A percentile compares a stretch with the other conserved stretches of the same genome.
Conservation (phyloP, 2,888 invertebrate species). For the Octonoba sinensis region DNA sequence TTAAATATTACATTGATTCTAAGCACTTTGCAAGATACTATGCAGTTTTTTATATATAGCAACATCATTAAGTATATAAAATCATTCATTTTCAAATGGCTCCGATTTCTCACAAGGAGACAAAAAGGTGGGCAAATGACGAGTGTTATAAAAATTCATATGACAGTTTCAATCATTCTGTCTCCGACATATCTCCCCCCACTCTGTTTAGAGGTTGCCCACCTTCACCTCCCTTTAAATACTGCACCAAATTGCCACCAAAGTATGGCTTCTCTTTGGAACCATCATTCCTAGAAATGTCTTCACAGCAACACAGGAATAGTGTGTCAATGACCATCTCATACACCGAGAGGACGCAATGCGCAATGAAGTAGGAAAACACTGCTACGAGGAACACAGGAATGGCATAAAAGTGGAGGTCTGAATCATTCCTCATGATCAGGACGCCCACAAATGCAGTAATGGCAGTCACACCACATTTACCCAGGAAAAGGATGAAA, state of each 20-base stretch:
- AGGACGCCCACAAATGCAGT: conserved; percentile 77
- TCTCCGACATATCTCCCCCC: conserved; percentile 36
- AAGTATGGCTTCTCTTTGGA: conserved; percentile 74
- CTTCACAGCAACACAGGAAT: conserved; percentile 72
- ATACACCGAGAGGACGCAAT: conserved; percentile 81
- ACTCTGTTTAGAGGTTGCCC: conserved; percentile 46
- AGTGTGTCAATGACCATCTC: conserved; percentile 79
- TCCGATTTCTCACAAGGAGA: too few relatives aligned
- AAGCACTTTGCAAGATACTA: too few relatives aligned
- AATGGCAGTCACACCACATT: conserved; percentile 77
- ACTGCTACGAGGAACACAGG: conserved; percentile 77
- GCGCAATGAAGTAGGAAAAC: conserved; percentile 80
- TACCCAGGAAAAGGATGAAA: conserved; percentile 79
- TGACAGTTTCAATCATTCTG: conserved; percentile 20
- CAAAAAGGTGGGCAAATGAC: background rate
- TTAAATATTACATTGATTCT: too few relatives aligned
- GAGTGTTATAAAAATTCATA: background rate
- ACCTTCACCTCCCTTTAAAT: conserved; percentile 32
- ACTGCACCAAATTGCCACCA: conserved; percentile 68
- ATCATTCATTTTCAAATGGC: too few relatives aligned
- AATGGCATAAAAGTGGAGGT: conserved; percentile 77
- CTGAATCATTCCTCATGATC: conserved; percentile 75
- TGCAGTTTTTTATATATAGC: too few relatives aligned
- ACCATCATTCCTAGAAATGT: conserved; percentile 78
- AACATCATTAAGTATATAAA: too few relatives aligned